These are phyloP conservation scores for Nothocercus julius DNA, from an alignment of 2,113 vertebrate species.

Conservation along the genomic window DNA sequence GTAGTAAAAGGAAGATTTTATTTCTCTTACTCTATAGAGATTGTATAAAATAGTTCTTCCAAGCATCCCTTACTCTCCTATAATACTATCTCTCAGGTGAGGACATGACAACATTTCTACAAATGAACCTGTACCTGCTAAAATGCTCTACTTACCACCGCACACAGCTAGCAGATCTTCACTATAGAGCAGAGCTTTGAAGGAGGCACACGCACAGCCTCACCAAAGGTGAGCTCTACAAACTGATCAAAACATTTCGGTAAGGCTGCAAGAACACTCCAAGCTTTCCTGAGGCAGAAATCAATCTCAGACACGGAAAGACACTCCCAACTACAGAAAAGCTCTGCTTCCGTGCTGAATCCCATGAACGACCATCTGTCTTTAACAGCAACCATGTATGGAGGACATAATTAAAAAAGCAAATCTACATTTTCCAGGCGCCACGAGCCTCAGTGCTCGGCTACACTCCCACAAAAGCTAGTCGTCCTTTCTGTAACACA, in stretches of 20 bases:
- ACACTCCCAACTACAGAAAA: background rate
- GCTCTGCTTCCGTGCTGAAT: background rate
- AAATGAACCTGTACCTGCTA: background rate
- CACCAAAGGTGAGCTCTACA: background rate
- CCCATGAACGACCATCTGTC: background rate
- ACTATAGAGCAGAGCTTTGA: background rate
- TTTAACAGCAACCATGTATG: background rate
- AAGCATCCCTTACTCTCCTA: too few relatives aligned
- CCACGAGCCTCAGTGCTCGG: background rate
- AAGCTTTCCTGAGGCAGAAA: constrained; percentile 57
- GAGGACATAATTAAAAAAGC: background rate
- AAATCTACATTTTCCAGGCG: background rate
- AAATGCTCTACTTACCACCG: background rate
- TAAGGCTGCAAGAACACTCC: background rate
- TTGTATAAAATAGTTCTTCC: background rate
- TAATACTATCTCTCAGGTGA: background rate
- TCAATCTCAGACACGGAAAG: constrained; percentile 34
- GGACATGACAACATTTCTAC: background rate
- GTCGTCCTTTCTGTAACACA: background rate
- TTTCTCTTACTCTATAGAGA: background rate
- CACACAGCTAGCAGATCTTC: background rate
- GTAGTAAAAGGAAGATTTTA: background rate
- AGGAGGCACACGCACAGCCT: background rate
- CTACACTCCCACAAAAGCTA: background rate
- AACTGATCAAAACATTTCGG: background rate